Evolutionary conservation across 1,140 invertebrate genomes (phyloP).

Genomic region (Drosophila bipectinata): DNA sequence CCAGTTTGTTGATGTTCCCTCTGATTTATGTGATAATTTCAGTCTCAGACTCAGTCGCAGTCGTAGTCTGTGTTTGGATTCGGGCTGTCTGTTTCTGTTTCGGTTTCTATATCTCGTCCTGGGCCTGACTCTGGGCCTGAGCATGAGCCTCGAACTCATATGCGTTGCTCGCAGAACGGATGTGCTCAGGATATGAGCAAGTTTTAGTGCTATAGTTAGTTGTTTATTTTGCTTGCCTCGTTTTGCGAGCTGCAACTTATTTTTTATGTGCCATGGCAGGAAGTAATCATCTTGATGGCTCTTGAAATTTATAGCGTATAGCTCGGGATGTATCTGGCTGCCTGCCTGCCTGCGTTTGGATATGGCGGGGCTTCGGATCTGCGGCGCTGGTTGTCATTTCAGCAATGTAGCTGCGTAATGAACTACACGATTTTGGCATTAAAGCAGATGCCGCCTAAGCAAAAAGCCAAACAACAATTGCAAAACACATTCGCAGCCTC

Average conservation of each 20-base stretch:
- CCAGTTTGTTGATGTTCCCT: conserved; percentile 25
- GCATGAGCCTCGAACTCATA: conserved; percentile 46
- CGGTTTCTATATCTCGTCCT: not conserved
- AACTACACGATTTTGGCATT: conserved; percentile 81
- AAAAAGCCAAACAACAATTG: conserved; percentile 64
- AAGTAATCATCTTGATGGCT: conserved; percentile 82
- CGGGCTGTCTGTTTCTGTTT: not conserved
- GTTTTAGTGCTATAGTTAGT: conserved; percentile 78
- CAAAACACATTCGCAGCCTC: conserved; percentile 55
- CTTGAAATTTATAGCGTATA: conserved; percentile 79
- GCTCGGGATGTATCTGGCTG: conserved; percentile 22
- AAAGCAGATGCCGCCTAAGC: conserved; percentile 61
- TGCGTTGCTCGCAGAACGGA: conserved; percentile 68
- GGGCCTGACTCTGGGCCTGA: conserved; percentile 1
- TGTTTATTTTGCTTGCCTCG: conserved; percentile 53
- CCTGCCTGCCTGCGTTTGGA: conserved; percentile 5
- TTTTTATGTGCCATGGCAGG: conserved; percentile 80
- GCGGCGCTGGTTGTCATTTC: conserved; percentile 20
- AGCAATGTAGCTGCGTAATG: conserved; percentile 54
- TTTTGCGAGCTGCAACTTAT: conserved; percentile 72
- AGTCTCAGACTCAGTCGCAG: conserved; percentile 34
- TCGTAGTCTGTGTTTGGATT: conserved; percentile 3
- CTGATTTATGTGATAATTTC: conserved; percentile 82
- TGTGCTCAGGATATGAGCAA: conserved; percentile 79
- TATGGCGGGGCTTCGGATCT: not conserved